Conservation (phyloP, 2,797 vertebrate species). For the Acanthopagrus latus region DNA sequence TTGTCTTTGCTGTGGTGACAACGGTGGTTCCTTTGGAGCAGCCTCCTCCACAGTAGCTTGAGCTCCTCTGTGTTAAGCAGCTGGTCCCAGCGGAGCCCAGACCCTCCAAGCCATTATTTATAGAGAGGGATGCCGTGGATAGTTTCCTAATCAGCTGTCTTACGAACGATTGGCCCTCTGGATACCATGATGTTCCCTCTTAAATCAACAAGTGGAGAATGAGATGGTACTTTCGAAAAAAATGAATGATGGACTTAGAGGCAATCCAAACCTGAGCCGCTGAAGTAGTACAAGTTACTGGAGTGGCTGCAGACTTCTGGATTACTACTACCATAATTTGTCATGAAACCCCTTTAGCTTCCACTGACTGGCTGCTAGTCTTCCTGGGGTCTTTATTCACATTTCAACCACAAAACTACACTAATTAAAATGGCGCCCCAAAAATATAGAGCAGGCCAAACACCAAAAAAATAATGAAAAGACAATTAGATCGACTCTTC, state of each 20-base stretch:
- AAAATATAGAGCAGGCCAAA: too few species aligned
- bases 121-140: constrained; percentile 82
- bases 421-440: too few species aligned
- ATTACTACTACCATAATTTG: neutral
- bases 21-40: constrained; percentile 54
- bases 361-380: too few species aligned
- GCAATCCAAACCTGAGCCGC: constrained; percentile 16
- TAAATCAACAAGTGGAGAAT: constrained; percentile 56
- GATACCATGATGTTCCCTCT: constrained; percentile 58
- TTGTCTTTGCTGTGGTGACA: constrained; percentile 54
- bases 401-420: too few species aligned
- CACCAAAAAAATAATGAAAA: too few species aligned
- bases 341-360: too few species aligned
- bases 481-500: too few species aligned
- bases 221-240: constrained; percentile 26
- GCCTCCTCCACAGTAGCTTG: constrained; percentile 54
- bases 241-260: constrained; percentile 17
- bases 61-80: constrained; percentile 65
- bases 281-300: neutral
- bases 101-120: constrained; percentile 80
- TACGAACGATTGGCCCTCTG: constrained; percentile 65
- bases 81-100: constrained; percentile 56
- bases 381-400: too few species aligned
- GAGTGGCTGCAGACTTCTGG: neutral
- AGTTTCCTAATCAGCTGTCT: constrained; percentile 82